Base-by-base conservation (phyloP, 1,140 invertebrate genomes). In the Tetranychus urticae region DNA sequence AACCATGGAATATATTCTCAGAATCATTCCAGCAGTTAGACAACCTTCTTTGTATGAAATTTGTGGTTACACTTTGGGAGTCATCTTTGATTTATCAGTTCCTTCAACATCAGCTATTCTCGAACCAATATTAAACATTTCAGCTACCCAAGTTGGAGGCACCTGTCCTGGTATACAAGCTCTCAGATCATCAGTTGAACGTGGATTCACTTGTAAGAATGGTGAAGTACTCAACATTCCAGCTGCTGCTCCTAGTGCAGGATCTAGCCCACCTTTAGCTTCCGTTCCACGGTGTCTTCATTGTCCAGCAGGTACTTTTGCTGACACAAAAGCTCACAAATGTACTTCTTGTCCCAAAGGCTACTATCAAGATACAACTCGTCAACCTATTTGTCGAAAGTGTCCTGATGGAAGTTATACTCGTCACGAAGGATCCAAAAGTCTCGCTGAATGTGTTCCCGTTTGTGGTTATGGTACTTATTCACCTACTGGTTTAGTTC, bases 391-490 rank as follows among this genome's bases (percentile, higher is more conserved):
- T 2, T 91, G 88, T 70, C 74, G 86, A 23, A 80, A 81, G 61
- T 98, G 94, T 75, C 89, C 90, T 1, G 79, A 83, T 67, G 86
- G 85, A 61, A 93, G 85, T 7, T 96, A 90, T 67, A 98, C 94
- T 0, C 79, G 81, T 68, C 84, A 90, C 74, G 81, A 91, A 75
- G 90, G 89, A 60, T 73, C 68, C 39, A 74, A 76, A 64, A 68
- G 60, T n/a, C 59, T 68, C 0, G 61, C 65, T 39, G 68, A 73
- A 8, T 77, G 77, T 63, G 62, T 73, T 36, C 70, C 91, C 7
- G 89, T 94, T 39, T 97, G 91, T 70, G 91, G 91, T 8, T 92
- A 85, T 70, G 91, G 91, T 64, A 96, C 90, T 36, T 96, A 90
- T 71, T 93, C 88, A 2, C 86, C 87, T 36, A 92, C 87, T 54